Percentiles rank a stretch among this genome's conserved stretches.
Evolutionary conservation across 2,797 vertebrate species (phyloP).

Genomic region (Zalophus californianus): DNA sequence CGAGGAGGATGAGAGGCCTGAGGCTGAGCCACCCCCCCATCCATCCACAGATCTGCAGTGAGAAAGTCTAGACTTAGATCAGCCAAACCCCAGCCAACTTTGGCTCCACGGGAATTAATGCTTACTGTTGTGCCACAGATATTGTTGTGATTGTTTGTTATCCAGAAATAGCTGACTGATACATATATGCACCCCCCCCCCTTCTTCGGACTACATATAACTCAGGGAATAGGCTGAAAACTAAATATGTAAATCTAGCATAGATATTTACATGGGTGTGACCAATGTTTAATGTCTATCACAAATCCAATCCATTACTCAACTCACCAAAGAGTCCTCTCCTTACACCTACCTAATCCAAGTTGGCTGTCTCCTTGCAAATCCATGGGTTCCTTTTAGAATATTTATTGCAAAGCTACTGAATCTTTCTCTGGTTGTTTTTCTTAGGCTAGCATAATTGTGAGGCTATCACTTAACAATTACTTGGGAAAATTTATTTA

Average conservation of each 20-base stretch:
- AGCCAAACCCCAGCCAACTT: neutral
- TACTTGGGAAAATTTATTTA: constrained; percentile 72
- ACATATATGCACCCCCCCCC: neutral
- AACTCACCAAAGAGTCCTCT: neutral
- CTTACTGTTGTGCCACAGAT: neutral
- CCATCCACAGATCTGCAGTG: neutral
- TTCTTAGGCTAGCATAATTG: constrained; percentile 22
- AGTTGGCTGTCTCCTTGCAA: neutral
- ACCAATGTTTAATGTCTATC: neutral
- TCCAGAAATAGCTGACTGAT: neutral
- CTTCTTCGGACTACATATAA: neutral
- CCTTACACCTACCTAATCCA: constrained; percentile 23
- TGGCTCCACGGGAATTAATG: neutral
- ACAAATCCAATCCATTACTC: constrained; percentile 41
- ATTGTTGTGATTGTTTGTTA: neutral
- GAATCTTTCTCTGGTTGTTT: neutral
- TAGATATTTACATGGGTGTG: neutral
- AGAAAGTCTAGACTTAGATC: neutral
- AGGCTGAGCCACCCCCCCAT: neutral
- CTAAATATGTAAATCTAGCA: neutral
- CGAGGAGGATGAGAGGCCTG: neutral
- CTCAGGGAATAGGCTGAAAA: neutral
- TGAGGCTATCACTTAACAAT: constrained; percentile 70
- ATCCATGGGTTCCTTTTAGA: neutral
- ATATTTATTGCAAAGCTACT: constrained; percentile 4